phyloP scores from a whole-genome alignment of 2,888 invertebrate species.

The Tholera decimalis region DNA sequence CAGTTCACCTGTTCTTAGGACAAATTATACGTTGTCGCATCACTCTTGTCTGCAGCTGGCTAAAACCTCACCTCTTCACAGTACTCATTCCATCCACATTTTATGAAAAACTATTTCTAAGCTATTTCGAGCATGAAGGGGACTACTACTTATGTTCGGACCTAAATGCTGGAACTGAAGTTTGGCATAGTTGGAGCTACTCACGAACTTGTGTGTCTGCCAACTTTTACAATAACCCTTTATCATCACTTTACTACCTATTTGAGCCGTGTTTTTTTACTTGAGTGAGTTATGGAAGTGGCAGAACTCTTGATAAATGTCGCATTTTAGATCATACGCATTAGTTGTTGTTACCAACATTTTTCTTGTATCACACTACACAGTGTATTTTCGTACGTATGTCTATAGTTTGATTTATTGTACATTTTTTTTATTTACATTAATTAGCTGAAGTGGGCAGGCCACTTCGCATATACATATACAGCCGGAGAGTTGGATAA shows the following conservation, averaged over 20 bases:
- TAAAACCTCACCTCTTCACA: background rate
- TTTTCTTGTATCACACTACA: background rate
- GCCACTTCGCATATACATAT: no score
- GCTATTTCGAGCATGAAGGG: constrained; percentile 18
- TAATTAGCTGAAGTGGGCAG: no score
- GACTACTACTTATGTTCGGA: constrained; percentile 23
- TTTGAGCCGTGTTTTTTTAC: constrained; percentile 40
- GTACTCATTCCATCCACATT: constrained; percentile 1
- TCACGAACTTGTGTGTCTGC: constrained; percentile 47
- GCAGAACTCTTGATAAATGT: constrained; percentile 4
- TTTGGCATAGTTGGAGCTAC: constrained; percentile 50
- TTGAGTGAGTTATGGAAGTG: constrained; percentile 19
- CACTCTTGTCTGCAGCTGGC: background rate
- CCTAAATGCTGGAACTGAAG: constrained; percentile 37
- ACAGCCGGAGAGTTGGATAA: no score
- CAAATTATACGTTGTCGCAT: background rate
- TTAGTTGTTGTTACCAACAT: background rate
- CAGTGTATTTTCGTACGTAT: no score
- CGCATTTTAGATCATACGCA: background rate
- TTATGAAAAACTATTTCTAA: constrained; percentile 29
- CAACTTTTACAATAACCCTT: constrained; percentile 51
- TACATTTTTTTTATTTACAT: no score
- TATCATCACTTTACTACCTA: constrained; percentile 46
- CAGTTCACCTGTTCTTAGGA: background rate
- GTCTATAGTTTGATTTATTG: no score